A percentile compares a stretch with the other conserved stretches of the same genome.
Evolutionary conservation across 1,140 invertebrate genomes (phyloP).

Genomic region (Sycophila sp.): DNA sequence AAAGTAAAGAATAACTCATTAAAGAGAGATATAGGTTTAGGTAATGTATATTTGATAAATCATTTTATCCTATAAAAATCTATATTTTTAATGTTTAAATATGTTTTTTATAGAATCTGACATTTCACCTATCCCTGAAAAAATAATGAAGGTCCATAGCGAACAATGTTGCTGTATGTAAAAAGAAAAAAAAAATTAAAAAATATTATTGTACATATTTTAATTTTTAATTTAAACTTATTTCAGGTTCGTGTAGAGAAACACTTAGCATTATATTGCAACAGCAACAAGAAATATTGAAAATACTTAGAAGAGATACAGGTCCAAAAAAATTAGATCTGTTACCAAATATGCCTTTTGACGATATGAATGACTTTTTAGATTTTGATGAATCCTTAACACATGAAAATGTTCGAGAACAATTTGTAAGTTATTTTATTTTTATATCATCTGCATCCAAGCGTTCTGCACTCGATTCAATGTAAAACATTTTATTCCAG

Average conservation of each 20-base stretch:
- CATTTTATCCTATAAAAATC: too few relatives aligned
- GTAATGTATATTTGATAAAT: too few relatives aligned
- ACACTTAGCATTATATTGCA: neutral
- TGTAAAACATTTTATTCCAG: neutral
- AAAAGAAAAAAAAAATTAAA: conserved; percentile 3
- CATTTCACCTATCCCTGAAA: neutral
- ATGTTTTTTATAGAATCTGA: conserved; percentile 9
- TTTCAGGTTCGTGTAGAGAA: conserved; percentile 19
- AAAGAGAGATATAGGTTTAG: too few relatives aligned
- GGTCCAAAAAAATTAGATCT: conserved; percentile 2
- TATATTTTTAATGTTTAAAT: neutral
- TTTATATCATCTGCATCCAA: neutral
- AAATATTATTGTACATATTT: neutral
- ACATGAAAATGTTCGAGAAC: conserved; percentile 27
- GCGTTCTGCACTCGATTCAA: neutral
- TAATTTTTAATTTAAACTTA: neutral
- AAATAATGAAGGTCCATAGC: neutral
- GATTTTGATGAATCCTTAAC: conserved; percentile 30
- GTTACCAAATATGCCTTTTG: conserved; percentile 27
- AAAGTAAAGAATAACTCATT: too few relatives aligned
- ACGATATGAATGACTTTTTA: conserved; percentile 28
- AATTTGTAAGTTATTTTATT: conserved; percentile 27
- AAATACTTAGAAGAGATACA: neutral
- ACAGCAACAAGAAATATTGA: conserved; percentile 23
- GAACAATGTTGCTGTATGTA: conserved; percentile 10